Evolutionary conservation across 2,113 vertebrate species (phyloP), one percentile per base, ranked within the genome.

Genomic region (Pachyramphus minor): DNA sequence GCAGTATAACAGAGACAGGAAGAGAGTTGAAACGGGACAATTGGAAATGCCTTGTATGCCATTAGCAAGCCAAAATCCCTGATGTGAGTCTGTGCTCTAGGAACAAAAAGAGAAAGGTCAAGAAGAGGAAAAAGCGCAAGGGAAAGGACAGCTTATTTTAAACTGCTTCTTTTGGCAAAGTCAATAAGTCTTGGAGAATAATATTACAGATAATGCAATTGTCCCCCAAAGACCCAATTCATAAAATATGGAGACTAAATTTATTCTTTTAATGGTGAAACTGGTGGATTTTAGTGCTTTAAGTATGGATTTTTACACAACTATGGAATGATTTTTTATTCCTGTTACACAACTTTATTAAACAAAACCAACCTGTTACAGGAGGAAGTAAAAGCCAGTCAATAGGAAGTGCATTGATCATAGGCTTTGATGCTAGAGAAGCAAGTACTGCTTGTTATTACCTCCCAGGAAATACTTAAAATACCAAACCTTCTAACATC

Each of bases 131-230:
- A 75, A 89, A 73, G 77, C 1, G 0, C 63, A 83, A 84, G 49
- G 67, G 67, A 90, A 91, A 93, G 66, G 81, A 85, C 49, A 93
- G 42, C 42, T 94, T 81, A 91, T 95, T 95, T 95, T 88, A 94
- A 92, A 87, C 66, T 53, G 42, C 53, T 95, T 93, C 80, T 95
- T 94, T 90, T 78, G 42, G 84, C 91, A 96, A 95, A 89, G 73
- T 62, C n/a, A 92, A 89, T 94, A 93, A 89, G 94, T 97, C 84
- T 93, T 79, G 59, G 49, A 95, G 67, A 97, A 94, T 86, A 95
- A 89, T 72, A 74, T 90, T 86, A 85, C 55, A 88, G 92, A 86
- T 88, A 95, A 96, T 92, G 96, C 91, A 90, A 18, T 60, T 94
- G 95, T 96, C 55, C 93, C 78, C 87, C 2, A 7, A 94, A 97